Conservation (phyloP, 2,113 vertebrate species). For the Ellobius talpinus region DNA sequence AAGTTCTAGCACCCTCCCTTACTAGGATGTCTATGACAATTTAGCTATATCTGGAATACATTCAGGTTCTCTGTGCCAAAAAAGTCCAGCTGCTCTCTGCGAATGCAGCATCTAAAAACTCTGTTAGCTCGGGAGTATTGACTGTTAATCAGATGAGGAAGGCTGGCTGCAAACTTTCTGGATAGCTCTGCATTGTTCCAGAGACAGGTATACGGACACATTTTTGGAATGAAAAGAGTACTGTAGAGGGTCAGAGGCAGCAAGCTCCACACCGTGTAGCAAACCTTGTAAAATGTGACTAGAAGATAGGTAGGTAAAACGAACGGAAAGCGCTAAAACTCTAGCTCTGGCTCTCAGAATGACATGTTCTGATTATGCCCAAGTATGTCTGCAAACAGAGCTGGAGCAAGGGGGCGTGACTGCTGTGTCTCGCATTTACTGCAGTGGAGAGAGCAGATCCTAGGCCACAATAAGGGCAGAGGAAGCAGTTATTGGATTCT, state of each 20-base stretch:
- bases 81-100: conserved; percentile 46
- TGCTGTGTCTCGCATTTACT: background rate
- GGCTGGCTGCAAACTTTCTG: background rate
- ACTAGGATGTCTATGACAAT: background rate
- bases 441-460: background rate
- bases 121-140: conserved; percentile 28
- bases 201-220: background rate
- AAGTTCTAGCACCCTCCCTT: background rate
- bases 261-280: background rate
- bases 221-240: background rate
- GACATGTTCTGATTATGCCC: conserved; percentile 4
- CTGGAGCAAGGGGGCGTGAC: background rate
- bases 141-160: background rate
- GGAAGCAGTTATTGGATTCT: background rate
- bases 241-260: background rate
- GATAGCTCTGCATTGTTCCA: background rate
- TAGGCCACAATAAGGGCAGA: background rate
- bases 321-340: background rate
- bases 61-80: conserved; percentile 9
- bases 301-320: background rate
- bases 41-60: conserved; percentile 13
- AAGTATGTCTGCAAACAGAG: background rate
- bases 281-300: background rate
- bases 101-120: conserved; percentile 51
- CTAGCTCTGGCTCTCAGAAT: background rate